These are phyloP conservation scores for Laodelphax striatellus DNA, from an alignment of 1,140 invertebrate genomes.

Conservation along the genomic window DNA sequence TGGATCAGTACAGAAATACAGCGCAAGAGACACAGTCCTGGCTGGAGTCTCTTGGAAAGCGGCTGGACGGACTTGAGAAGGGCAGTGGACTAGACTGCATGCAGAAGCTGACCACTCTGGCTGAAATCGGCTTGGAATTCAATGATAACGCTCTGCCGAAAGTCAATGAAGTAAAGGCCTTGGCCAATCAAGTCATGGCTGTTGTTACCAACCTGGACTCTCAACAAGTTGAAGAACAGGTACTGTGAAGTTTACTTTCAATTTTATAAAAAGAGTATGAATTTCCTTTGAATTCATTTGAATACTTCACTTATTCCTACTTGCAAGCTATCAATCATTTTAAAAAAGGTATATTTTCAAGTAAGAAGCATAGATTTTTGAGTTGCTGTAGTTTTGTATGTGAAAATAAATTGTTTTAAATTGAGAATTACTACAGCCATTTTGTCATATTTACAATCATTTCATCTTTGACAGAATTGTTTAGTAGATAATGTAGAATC, in stretches of 20 bases:
- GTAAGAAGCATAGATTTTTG: no score
- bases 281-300: no score
- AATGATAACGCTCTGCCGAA: conserved; percentile 33
- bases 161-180: conserved; percentile 50
- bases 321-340: no score
- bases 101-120: conserved; percentile 61
- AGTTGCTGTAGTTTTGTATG: no score
- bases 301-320: no score
- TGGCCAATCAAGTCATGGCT: conserved; percentile 58
- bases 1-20: conserved; percentile 64
- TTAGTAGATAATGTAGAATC: no score
- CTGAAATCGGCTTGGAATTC: conserved; percentile 55
- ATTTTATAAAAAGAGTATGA: background rate
- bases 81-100: conserved; percentile 68
- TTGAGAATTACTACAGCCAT: no score
- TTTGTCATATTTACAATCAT: no score
- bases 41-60: conserved; percentile 66
- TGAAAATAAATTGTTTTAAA: no score
- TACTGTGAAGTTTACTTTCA: conserved; percentile 25
- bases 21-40: conserved; percentile 63
- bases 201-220: conserved; percentile 76
- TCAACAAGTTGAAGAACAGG: conserved; percentile 81
- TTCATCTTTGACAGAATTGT: no score
- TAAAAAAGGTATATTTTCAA: no score
- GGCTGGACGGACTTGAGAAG: conserved; percentile 68